Evolutionary conservation across 2,888 invertebrate genomes (phyloP).

Genomic region (Sinotaia quadrata): DNA sequence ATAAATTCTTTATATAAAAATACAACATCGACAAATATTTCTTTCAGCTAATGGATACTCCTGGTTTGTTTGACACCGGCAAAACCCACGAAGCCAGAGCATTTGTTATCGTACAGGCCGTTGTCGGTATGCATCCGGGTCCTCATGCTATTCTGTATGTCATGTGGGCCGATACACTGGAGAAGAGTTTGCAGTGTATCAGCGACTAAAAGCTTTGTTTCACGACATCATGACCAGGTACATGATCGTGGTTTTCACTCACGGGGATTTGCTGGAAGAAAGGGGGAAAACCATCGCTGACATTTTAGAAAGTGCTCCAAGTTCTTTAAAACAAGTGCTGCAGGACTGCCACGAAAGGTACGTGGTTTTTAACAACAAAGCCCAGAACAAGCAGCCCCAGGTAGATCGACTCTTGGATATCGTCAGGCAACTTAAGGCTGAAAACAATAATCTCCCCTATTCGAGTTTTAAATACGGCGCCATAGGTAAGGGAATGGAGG

Average conservation of each 20-base stretch:
- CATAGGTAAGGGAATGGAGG: not conserved
- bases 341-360: not conserved
- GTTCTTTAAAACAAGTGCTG: not conserved
- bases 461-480: not conserved
- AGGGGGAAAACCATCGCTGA: not conserved
- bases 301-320: not conserved
- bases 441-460: not conserved
- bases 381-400: not conserved
- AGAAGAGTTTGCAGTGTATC: conserved; percentile 12
- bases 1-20: no score
- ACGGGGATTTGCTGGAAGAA: not conserved
- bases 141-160: conserved; percentile 21
- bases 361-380: not conserved
- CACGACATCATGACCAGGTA: not conserved
- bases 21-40: no score
- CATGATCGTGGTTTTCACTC: not conserved
- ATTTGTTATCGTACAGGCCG: conserved; percentile 5
- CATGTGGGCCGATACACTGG: conserved; percentile 4
- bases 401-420: not conserved
- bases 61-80: conserved; percentile 19
- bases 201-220: not conserved
- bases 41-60: not conserved
- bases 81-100: not conserved
- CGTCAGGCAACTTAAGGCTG: not conserved
- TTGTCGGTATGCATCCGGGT: conserved; percentile 21